Percentiles rank a stretch among this genome's conserved stretches.
Conservation (phyloP, 2,113 vertebrate species). For the Loxodonta africana region DNA sequence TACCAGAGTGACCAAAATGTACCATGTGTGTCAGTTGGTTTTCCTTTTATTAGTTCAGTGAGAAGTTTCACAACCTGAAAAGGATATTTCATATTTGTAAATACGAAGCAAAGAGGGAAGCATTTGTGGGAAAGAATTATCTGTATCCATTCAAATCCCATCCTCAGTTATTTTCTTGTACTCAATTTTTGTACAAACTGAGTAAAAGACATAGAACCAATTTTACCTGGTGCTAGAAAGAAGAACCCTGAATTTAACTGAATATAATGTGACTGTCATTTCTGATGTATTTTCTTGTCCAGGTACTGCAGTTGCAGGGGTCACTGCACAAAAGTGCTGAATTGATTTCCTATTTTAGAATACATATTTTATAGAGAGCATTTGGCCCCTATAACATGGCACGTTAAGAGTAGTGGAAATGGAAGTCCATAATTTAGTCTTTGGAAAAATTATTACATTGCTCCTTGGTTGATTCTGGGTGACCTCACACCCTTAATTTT, state of each 20-base stretch:
- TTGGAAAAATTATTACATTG: constrained; percentile 39
- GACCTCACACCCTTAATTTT: constrained; percentile 45
- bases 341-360: constrained; percentile 69
- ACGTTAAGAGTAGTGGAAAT: constrained; percentile 49
- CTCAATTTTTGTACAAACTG: neutral
- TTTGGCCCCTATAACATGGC: constrained; percentile 42
- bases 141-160: constrained; percentile 37
- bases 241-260: neutral
- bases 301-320: constrained; percentile 29
- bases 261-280: constrained; percentile 51
- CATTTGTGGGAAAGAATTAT: constrained; percentile 31
- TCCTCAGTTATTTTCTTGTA: constrained; percentile 27
- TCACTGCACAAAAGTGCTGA: constrained; percentile 37
- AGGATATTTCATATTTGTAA: constrained; percentile 24
- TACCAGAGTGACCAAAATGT: neutral
- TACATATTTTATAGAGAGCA: constrained; percentile 44
- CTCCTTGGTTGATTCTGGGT: constrained; percentile 43
- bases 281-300: constrained; percentile 41
- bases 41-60: neutral
- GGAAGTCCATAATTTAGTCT: constrained; percentile 53
- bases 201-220: constrained; percentile 42
- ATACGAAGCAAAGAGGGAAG: constrained; percentile 34
- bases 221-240: constrained; percentile 20
- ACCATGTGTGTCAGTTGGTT: neutral
- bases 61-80: constrained; percentile 45